Conservation (phyloP, 2,113 vertebrate genomes). For the Bubo scandiacus region DNA sequence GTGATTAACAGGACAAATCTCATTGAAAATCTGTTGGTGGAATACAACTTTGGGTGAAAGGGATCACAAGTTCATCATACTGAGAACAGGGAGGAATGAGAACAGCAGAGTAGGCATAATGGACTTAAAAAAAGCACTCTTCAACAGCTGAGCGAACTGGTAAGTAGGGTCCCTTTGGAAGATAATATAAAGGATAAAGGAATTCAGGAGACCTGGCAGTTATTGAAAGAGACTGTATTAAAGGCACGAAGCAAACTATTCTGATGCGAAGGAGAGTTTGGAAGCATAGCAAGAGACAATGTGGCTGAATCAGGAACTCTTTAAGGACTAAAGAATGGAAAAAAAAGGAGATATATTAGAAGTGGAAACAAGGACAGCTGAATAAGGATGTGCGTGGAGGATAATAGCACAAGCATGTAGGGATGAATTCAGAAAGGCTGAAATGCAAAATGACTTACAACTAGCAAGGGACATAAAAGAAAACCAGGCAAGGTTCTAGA, state of each 20-base stretch:
- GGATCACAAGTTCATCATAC: background rate
- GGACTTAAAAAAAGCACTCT: constrained; percentile 46
- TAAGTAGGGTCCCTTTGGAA: constrained; percentile 29
- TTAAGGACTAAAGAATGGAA: constrained; percentile 1
- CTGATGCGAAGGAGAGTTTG: background rate
- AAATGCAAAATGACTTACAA: constrained; percentile 40
- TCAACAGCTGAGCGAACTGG: constrained; percentile 19
- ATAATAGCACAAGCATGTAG: constrained; percentile 14
- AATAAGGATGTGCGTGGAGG: background rate
- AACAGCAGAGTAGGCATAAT: constrained; percentile 49
- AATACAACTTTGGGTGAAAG: background rate
- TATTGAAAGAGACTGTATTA: constrained; percentile 56
- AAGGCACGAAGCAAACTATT: constrained; percentile 6
- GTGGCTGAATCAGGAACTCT: constrained; percentile 33
- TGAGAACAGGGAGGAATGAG: background rate
- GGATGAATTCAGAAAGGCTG: constrained; percentile 17
- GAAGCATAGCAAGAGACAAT: background rate
- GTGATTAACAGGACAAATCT: background rate
- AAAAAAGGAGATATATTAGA: background rate
- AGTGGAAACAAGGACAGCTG: constrained; percentile 37
- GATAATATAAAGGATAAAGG: constrained; percentile 15
- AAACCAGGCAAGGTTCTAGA: constrained; percentile 8
- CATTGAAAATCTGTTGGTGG: background rate
- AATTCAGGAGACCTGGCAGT: constrained; percentile 30
- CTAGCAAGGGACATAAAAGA: background rate